phyloP scores from a whole-genome alignment of 2,888 invertebrate species.

The Marronus borbonicus region DNA sequence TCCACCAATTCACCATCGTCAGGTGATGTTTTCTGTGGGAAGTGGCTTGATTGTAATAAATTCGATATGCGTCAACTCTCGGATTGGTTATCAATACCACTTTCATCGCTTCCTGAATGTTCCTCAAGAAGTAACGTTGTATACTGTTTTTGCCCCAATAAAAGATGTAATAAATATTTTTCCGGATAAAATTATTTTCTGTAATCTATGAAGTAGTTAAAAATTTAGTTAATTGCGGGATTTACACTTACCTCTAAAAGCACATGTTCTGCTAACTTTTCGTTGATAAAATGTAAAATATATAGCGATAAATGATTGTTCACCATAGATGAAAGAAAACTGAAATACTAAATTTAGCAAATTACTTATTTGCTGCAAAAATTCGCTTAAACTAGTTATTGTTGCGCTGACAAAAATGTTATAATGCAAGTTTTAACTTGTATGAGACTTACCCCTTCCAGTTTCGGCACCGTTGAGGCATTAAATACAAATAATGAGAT shows the following conservation, averaged over 20 bases:
- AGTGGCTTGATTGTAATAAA: slow-evolving; percentile 82
- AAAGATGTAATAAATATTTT: slow-evolving; percentile 79
- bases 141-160: slow-evolving; percentile 76
- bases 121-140: slow-evolving; percentile 71
- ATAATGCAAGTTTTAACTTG: no score
- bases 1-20: slow-evolving; percentile 83
- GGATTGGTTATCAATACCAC: slow-evolving; percentile 79
- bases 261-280: slow-evolving; percentile 73
- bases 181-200: slow-evolving; percentile 74
- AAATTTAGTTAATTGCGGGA: neutral
- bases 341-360: slow-evolving; percentile 70
- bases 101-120: slow-evolving; percentile 74
- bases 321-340: slow-evolving; percentile 71
- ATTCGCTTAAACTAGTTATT: no score
- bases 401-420: no score
- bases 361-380: neutral
- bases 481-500: slow-evolving; percentile 64
- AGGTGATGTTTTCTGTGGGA: slow-evolving; percentile 75
- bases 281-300: slow-evolving; percentile 74
- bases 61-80: slow-evolving; percentile 76
- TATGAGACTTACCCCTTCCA: slow-evolving; percentile 62
- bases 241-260: slow-evolving; percentile 71
- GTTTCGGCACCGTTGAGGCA: slow-evolving; percentile 62
- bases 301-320: slow-evolving; percentile 72
- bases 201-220: slow-evolving; percentile 65